These are phyloP conservation scores for Rhabditophanes sp. DNA, from an alignment of 2,888 invertebrate genomes.

Conservation along the genomic window DNA sequence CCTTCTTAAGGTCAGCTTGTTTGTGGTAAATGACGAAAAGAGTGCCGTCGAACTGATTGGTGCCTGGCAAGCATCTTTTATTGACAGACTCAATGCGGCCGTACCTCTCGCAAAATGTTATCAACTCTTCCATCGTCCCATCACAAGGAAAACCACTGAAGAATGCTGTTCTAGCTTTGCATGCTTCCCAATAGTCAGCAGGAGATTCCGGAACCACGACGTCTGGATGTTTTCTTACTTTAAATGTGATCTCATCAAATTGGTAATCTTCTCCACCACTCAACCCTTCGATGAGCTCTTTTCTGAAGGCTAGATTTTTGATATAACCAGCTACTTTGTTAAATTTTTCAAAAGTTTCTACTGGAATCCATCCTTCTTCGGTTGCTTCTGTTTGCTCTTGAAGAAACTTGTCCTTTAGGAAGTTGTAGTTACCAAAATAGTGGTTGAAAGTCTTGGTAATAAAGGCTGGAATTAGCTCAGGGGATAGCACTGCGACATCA, in stretches of 20 bases:
- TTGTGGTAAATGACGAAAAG: too few relatives aligned
- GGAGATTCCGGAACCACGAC: slow-evolving; percentile 67
- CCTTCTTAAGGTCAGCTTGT: too few relatives aligned
- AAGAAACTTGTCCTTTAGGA: too few relatives aligned
- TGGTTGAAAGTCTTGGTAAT: too few relatives aligned
- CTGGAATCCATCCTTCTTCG: too few relatives aligned
- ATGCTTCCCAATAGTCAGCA: slow-evolving; percentile 64
- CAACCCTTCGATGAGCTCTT: slow-evolving; percentile 51
- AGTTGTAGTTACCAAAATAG: too few relatives aligned
- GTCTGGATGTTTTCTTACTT: slow-evolving; percentile 59
- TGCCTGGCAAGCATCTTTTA: too few relatives aligned
- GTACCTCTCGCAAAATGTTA: too few relatives aligned
- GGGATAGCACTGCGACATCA: too few relatives aligned
- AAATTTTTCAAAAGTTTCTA: slow-evolving; percentile 69
- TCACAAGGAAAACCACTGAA: slow-evolving; percentile 53
- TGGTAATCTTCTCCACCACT: slow-evolving; percentile 60
- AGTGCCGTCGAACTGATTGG: too few relatives aligned
- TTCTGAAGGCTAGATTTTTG: slow-evolving; percentile 58
- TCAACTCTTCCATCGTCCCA: slow-evolving; percentile 56
- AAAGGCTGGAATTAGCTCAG: too few relatives aligned
- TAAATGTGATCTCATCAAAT: slow-evolving; percentile 57
- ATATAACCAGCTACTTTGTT: slow-evolving; percentile 59
- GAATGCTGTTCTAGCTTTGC: slow-evolving; percentile 64
- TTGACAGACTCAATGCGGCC: slow-evolving; percentile 57
- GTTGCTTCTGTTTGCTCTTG: too few relatives aligned